Evolutionary conservation across 2,888 invertebrate genomes (phyloP).

Genomic region (Ophioninae sp.): DNA sequence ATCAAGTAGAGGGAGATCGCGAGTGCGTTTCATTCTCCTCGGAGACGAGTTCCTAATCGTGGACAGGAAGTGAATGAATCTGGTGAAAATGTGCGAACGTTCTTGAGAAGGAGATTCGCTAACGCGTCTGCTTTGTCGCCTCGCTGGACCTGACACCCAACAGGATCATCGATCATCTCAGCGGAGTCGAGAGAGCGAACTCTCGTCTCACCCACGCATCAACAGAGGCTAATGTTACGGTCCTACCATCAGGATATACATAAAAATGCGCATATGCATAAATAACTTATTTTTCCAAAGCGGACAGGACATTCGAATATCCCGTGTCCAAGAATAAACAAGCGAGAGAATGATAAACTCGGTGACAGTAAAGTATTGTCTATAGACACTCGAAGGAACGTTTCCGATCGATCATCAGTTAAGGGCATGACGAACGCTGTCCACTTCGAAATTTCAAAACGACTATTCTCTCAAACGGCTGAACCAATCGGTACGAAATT

Average conservation of each 20-base stretch:
- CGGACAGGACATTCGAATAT: constrained; percentile 29
- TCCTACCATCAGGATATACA: background rate
- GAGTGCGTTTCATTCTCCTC: background rate
- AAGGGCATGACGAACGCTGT: too few relatives aligned
- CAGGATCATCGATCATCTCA: constrained; percentile 61
- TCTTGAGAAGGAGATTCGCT: constrained; percentile 20
- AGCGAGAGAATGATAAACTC: constrained; percentile 11
- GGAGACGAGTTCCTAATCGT: constrained; percentile 45
- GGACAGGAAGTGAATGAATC: constrained; percentile 47
- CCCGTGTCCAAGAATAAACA: constrained; percentile 2
- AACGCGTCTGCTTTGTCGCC: constrained; percentile 58
- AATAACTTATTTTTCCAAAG: constrained; percentile 10
- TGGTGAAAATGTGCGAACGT: constrained; percentile 31
- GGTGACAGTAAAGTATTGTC: constrained; percentile 30
- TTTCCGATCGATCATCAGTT: background rate
- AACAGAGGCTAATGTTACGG: constrained; percentile 44
- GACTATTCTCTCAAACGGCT: too few relatives aligned
- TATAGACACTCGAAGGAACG: background rate
- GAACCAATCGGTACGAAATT: too few relatives aligned
- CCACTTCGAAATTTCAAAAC: too few relatives aligned
- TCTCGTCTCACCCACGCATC: constrained; percentile 60
- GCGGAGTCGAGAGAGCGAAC: constrained; percentile 54
- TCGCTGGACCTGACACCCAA: constrained; percentile 32
- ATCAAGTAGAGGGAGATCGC: background rate
- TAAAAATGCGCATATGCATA: background rate